phyloP scores from a whole-genome alignment of 2,888 invertebrate species.

The Nemurella pictetii region DNA sequence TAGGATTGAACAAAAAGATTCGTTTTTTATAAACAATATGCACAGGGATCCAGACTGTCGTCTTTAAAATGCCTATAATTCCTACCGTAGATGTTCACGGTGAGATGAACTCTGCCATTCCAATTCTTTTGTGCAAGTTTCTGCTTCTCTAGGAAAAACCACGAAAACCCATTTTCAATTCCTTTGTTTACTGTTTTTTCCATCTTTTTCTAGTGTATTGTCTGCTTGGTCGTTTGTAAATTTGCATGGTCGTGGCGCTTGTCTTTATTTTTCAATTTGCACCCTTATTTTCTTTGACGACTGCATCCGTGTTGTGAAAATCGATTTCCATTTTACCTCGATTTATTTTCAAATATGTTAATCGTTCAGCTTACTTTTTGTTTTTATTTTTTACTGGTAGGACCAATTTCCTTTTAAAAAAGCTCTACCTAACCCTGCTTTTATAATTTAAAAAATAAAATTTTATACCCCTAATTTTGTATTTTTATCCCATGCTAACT shows the following conservation, averaged over 20 bases:
- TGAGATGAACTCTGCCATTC: neutral
- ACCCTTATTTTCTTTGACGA: neutral
- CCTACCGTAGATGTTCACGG: neutral
- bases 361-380: neutral
- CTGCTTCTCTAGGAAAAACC: neutral
- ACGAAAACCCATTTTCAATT: neutral
- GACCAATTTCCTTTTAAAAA: neutral
- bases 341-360: slow-evolving; percentile 18
- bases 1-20: slow-evolving; percentile 4
- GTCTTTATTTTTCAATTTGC: slow-evolving; percentile 5
- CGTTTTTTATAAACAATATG: slow-evolving; percentile 11
- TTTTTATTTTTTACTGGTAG: neutral
- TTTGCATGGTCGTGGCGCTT: neutral
- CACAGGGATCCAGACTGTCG: neutral
- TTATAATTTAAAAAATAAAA: too few species aligned
- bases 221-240: neutral
- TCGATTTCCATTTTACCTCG: slow-evolving; percentile 1
- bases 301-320: neutral
- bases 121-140: neutral
- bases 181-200: neutral
- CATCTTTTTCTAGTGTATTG: neutral
- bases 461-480: neutral
- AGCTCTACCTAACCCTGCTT: neutral
- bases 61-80: neutral
- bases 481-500: neutral